phyloP scores from a whole-genome alignment of 2,113 vertebrate species.

The Poecilia latipinna region DNA sequence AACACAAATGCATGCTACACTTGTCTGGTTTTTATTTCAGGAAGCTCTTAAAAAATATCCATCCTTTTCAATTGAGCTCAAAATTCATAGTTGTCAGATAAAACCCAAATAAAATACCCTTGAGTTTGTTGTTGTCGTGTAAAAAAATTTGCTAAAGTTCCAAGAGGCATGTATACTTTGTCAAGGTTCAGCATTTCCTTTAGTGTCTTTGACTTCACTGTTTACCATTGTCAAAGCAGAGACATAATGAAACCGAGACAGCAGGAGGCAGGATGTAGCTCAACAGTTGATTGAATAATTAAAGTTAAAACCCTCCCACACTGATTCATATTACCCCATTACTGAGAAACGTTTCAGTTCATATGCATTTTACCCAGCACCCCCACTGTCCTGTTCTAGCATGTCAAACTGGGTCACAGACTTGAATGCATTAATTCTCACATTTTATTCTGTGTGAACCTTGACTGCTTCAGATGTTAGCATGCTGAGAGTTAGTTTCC shows the following conservation, averaged over 20 bases:
- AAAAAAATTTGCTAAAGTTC: not conserved
- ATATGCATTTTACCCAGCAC: conserved; percentile 64
- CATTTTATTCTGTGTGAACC: conserved; percentile 64
- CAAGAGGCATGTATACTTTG: not conserved
- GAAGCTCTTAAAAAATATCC: too few relatives aligned
- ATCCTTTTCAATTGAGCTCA: too few relatives aligned
- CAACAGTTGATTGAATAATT: conserved; percentile 68
- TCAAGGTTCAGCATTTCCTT: conserved; percentile 25
- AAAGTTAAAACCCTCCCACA: conserved; percentile 58
- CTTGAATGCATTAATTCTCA: conserved; percentile 78
- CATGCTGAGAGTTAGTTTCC: conserved; percentile 33
- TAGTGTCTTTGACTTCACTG: conserved; percentile 21
- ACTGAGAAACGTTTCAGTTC: conserved; percentile 53
- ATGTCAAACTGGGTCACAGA: conserved; percentile 71
- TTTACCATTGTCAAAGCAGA: conserved; percentile 10
- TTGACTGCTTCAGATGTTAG: conserved; percentile 40
- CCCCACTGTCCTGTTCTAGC: conserved; percentile 61
- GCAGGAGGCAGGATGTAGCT: conserved; percentile 51
- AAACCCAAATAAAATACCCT: not conserved
- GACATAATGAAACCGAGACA: conserved; percentile 15
- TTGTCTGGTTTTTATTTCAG: too few relatives aligned
- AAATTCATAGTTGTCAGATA: not conserved
- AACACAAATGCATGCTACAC: too few relatives aligned
- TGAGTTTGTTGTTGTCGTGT: too few relatives aligned
- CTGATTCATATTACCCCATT: conserved; percentile 55